Percentiles rank a stretch among this genome's conserved stretches.
Conservation (phyloP, 2,113 vertebrate genomes). For the Scalopus aquaticus region DNA sequence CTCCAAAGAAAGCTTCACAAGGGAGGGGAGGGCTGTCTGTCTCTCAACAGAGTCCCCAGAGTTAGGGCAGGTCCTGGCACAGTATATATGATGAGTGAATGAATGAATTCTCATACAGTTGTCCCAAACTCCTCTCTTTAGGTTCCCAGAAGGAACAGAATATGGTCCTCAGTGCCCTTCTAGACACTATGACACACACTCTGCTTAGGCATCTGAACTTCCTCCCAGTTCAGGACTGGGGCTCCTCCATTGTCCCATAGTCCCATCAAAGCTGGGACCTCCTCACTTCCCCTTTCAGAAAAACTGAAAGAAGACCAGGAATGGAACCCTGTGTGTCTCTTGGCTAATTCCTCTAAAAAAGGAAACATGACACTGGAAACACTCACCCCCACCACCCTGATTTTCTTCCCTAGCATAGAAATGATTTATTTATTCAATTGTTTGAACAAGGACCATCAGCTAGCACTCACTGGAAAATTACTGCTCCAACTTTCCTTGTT, state of each 20-base stretch:
- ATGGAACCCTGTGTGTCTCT: neutral
- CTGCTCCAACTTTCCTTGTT: constrained; percentile 23
- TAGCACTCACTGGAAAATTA: constrained; percentile 48
- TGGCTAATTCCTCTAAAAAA: constrained; percentile 46
- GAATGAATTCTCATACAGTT: neutral
- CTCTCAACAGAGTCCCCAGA: neutral
- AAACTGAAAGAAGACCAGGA: constrained; percentile 20
- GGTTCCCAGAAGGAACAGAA: neutral
- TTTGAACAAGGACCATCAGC: constrained; percentile 12
- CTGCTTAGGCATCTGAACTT: neutral
- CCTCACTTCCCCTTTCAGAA: neutral
- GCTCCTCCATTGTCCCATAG: neutral
- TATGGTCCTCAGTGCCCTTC: neutral
- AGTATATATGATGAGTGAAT: neutral
- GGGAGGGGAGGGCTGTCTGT: neutral
- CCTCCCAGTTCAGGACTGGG: neutral
- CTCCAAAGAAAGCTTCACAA: neutral
- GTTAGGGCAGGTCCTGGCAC: neutral
- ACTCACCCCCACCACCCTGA: neutral
- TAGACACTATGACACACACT: neutral
- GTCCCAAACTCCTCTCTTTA: neutral
- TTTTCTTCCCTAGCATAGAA: constrained; percentile 3
- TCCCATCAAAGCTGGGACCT: neutral
- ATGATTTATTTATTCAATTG: constrained; percentile 43
- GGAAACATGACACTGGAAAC: neutral